These are phyloP conservation scores for Tinamus major DNA, from an alignment of 2,797 vertebrate genomes.

Conservation along the genomic window DNA sequence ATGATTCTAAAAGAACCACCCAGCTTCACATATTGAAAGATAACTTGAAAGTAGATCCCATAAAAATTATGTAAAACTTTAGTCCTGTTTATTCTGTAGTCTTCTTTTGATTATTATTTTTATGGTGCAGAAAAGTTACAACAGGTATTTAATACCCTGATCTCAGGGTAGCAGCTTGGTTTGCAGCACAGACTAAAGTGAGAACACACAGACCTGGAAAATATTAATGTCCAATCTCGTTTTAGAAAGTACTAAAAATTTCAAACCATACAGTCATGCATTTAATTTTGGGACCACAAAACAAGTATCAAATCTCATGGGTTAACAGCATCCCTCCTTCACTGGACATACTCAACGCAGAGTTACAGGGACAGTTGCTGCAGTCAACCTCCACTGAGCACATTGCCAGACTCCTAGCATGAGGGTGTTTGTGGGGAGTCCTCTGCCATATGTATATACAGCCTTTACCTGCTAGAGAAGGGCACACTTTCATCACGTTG, in stretches of 20 bases:
- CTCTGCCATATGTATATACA: neutral
- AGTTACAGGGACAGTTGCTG: neutral
- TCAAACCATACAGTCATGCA: neutral
- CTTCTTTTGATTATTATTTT: neutral
- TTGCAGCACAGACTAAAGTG: neutral
- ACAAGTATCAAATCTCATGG: neutral
- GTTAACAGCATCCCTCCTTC: neutral
- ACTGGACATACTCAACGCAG: neutral
- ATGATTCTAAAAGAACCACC: neutral
- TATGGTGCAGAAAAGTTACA: neutral
- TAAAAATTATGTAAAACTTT: neutral
- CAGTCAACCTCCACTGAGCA: neutral
- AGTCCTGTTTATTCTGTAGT: neutral
- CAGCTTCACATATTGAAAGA: neutral
- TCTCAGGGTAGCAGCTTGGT: neutral
- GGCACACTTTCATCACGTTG: conserved; percentile 72
- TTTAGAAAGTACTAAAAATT: neutral
- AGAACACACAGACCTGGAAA: neutral
- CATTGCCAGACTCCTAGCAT: neutral
- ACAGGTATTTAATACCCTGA: neutral
- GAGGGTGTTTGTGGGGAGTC: neutral
- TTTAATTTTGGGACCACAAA: neutral
- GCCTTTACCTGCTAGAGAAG: conserved; percentile 82
- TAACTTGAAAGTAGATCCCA: neutral
- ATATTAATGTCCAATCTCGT: neutral